Evolutionary conservation across 2,113 vertebrate species (phyloP).

Genomic region (Rallus limicola): DNA sequence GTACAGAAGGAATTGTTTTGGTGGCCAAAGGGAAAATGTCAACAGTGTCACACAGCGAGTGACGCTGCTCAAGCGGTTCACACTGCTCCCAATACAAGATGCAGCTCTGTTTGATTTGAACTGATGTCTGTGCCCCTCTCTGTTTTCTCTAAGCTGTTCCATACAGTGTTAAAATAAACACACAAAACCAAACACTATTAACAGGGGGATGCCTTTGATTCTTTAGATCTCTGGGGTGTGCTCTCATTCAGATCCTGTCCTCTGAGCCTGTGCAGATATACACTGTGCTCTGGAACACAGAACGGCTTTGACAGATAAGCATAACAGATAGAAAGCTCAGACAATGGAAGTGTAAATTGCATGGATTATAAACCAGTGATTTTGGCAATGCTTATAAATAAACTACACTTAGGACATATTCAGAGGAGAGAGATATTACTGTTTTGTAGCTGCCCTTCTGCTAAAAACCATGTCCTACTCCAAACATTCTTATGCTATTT

Average conservation of each 20-base stretch:
- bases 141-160: not conserved
- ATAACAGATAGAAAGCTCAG: not conserved
- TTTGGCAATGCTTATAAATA: not conserved
- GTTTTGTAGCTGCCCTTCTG: not conserved
- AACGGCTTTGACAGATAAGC: not conserved
- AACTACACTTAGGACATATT: not conserved
- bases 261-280: not conserved
- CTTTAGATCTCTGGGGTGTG: not conserved
- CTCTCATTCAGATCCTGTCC: not conserved
- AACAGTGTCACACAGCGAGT: not conserved
- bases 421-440: not conserved
- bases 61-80: not conserved
- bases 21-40: not conserved
- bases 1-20: not conserved
- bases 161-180: not conserved
- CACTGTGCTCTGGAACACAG: not conserved
- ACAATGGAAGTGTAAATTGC: not conserved
- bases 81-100: not conserved
- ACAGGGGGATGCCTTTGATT: not conserved
- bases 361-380: not conserved
- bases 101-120: not conserved
- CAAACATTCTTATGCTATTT: not conserved
- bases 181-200: not conserved
- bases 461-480: not conserved
- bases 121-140: not conserved